These are phyloP conservation scores for Drosophila nigricruria DNA, from an alignment of 2,888 invertebrate species.

Conservation along the genomic window DNA sequence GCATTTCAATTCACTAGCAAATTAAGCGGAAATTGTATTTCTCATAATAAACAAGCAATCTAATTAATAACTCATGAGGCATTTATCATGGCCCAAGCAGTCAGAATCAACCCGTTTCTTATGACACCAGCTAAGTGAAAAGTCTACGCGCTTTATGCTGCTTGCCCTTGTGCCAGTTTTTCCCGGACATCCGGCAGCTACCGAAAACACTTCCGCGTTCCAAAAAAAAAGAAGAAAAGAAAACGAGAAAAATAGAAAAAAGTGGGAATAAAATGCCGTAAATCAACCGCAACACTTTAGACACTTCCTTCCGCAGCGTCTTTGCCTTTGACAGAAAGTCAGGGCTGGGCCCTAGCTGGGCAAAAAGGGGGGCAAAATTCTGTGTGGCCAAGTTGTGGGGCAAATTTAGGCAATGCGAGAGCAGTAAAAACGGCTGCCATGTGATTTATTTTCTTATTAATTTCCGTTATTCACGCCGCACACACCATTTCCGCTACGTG, in stretches of 20 bases:
- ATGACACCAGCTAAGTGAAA: slow-evolving; percentile 54
- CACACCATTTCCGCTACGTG: slow-evolving; percentile 69
- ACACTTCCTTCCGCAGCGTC: slow-evolving; percentile 62
- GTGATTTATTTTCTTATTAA: slow-evolving; percentile 76
- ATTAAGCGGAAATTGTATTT: slow-evolving; percentile 39
- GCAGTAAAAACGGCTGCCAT: slow-evolving; percentile 54
- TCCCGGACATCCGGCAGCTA: slow-evolving; percentile 55
- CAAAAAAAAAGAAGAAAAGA: slow-evolving; percentile 5
- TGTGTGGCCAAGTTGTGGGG: background rate
- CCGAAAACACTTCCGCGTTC: slow-evolving; percentile 58
- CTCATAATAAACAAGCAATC: slow-evolving; percentile 18
- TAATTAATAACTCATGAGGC: slow-evolving; percentile 55
- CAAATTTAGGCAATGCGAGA: slow-evolving; percentile 24
- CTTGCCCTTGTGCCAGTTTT: slow-evolving; percentile 28
- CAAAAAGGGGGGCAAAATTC: background rate
- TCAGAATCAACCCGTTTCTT: slow-evolving; percentile 45
- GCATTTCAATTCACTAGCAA: slow-evolving; percentile 1
- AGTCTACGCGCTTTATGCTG: slow-evolving; percentile 18
- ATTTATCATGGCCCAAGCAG: slow-evolving; percentile 43
- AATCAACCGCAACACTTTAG: slow-evolving; percentile 70
- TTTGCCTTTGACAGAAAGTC: slow-evolving; percentile 58
- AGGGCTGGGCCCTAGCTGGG: slow-evolving; percentile 24
- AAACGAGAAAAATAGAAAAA: slow-evolving; percentile 5
- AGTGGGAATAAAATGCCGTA: slow-evolving; percentile 46
- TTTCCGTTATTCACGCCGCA: slow-evolving; percentile 72